Evolutionary conservation across 2,797 vertebrate genomes (phyloP).

Genomic region (Galagoides demidoff): DNA sequence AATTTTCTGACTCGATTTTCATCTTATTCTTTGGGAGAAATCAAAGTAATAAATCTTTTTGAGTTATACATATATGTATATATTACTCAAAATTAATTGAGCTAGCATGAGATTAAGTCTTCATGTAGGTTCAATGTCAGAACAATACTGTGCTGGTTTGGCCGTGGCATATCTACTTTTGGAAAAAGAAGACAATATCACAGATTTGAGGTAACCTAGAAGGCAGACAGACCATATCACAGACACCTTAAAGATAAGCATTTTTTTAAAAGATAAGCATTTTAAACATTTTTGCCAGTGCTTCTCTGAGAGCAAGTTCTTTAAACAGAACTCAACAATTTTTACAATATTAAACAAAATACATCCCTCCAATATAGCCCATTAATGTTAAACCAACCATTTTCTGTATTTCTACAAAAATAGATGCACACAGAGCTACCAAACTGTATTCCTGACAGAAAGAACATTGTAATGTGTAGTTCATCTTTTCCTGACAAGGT

Average conservation of each 20-base stretch:
- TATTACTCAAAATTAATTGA: slow-evolving; percentile 73
- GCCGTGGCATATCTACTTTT: slow-evolving; percentile 68
- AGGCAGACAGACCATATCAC: slow-evolving; percentile 88
- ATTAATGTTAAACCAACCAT: slow-evolving; percentile 86
- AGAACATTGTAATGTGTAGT: slow-evolving; percentile 80
- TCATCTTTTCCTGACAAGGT: slow-evolving; percentile 84
- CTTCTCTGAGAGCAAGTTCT: slow-evolving; percentile 93
- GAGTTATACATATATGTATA: slow-evolving; percentile 58
- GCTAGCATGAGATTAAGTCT: slow-evolving; percentile 76
- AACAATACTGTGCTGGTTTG: slow-evolving; percentile 70
- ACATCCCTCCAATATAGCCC: slow-evolving; percentile 90
- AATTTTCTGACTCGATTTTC: slow-evolving; percentile 58
- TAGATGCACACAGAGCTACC: slow-evolving; percentile 87
- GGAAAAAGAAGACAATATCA: slow-evolving; percentile 66
- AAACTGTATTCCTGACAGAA: slow-evolving; percentile 87
- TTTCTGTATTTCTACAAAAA: slow-evolving; percentile 90
- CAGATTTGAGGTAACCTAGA: slow-evolving; percentile 87
- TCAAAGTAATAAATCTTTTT: slow-evolving; percentile 72
- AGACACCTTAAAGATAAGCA: slow-evolving; percentile 87
- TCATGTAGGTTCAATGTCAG: slow-evolving; percentile 75
- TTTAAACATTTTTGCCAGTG: slow-evolving; percentile 90
- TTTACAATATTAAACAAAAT: slow-evolving; percentile 87
- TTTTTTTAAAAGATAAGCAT: slow-evolving; percentile 87
- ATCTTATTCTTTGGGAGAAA: slow-evolving; percentile 73
- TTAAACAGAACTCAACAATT: slow-evolving; percentile 96